Evolutionary conservation across 2,888 invertebrate genomes (phyloP).

Genomic region (Troilus luridus): DNA sequence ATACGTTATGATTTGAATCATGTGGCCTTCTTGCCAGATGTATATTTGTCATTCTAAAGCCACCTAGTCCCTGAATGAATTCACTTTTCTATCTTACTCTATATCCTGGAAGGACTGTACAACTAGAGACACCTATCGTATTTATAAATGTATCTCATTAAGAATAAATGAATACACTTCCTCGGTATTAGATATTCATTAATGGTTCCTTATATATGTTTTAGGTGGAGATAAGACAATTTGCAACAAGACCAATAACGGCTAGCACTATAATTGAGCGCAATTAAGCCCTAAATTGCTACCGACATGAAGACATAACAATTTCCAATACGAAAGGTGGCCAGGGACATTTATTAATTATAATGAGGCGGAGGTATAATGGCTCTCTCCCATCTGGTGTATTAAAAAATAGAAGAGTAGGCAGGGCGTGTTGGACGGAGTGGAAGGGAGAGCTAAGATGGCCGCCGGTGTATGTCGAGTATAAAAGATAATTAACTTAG

Average conservation of each 20-base stretch:
- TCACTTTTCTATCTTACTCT: no score
- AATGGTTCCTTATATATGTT: constrained; percentile 9
- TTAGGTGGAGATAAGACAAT: constrained; percentile 18
- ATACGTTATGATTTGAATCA: no score
- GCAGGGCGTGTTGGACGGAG: background rate
- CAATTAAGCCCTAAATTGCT: background rate
- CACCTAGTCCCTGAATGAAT: no score
- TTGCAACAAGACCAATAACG: constrained; percentile 5
- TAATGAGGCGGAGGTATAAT: background rate
- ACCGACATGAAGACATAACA: background rate
- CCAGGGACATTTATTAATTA: constrained; percentile 42
- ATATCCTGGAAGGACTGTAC: no score
- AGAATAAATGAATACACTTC: background rate
- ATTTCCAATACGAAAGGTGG: constrained; percentile 25
- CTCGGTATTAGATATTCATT: background rate
- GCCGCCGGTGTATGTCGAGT: background rate
- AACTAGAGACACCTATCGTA: background rate
- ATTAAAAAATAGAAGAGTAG: constrained; percentile 37
- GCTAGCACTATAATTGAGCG: background rate
- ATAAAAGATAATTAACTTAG: constrained; percentile 13
- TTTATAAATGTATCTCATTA: background rate
- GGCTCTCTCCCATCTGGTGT: constrained; percentile 28
- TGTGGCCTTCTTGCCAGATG: no score
- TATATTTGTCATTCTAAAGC: no score
- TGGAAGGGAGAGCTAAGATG: constrained; percentile 5